phyloP scores from a whole-genome alignment of 2,888 invertebrate genomes.

The Sarcophaga caerulescens region DNA sequence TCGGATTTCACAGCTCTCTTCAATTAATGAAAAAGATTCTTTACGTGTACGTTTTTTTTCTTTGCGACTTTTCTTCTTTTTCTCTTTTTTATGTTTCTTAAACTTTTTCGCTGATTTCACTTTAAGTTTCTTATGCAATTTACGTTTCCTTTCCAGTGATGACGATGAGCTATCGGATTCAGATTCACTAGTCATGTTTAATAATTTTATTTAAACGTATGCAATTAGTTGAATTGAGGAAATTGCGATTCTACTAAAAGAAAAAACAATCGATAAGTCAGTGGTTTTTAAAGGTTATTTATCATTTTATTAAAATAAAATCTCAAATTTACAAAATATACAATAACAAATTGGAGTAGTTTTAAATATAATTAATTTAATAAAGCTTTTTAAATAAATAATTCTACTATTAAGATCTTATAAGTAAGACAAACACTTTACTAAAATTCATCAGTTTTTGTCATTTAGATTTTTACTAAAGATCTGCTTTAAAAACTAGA shows the following conservation, averaged over 20 bases:
- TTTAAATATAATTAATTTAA: not conserved
- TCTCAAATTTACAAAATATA: conserved; percentile 38
- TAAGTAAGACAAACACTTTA: not conserved
- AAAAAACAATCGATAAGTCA: conserved; percentile 44
- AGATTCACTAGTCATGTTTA: conserved; percentile 72
- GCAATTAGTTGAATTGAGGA: conserved; percentile 14
- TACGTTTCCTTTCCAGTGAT: conserved; percentile 69
- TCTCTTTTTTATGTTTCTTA: conserved; percentile 71
- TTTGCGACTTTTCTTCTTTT: conserved; percentile 75
- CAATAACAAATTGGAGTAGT: not conserved
- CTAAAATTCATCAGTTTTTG: not conserved
- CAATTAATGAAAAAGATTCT: not conserved
- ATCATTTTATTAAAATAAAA: conserved; percentile 46
- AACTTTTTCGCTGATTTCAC: conserved; percentile 71
- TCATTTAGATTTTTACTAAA: not conserved
- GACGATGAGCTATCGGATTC: conserved; percentile 57
- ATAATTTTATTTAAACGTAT: not conserved
- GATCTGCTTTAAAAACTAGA: too few species aligned
- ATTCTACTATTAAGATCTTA: not conserved
- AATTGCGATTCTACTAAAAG: conserved; percentile 47
- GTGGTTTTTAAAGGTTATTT: conserved; percentile 1
- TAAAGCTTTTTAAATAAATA: not conserved
- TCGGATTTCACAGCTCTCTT: not conserved
- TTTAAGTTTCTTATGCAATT: conserved; percentile 69
- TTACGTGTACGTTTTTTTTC: conserved; percentile 71